Evolutionary conservation across 2,797 vertebrate genomes (phyloP), one percentile per base, ranked within the genome.

Genomic region (Champsocephalus esox): DNA sequence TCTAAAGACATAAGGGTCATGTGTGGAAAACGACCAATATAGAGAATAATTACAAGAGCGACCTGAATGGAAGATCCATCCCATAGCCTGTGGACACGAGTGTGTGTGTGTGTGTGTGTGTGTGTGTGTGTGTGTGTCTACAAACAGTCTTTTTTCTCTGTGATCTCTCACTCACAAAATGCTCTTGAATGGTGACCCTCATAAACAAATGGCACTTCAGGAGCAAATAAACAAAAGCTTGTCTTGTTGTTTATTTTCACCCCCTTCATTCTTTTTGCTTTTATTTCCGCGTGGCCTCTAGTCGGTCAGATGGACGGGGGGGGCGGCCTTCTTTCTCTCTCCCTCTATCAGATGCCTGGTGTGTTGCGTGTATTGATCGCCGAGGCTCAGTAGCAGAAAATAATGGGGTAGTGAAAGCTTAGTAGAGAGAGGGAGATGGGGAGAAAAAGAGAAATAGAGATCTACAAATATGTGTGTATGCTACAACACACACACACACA

Each of bases 281-380:
- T 85, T 62, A 75, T 85, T 66, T 79, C 55, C 77, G 55, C 16
- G 41, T 77, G 80, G 81, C 77, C 83, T 83, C 63, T 74, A 80
- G 70, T 87, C 68, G 50, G 69, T 81, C 75, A 12, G 73, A 49
- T 61, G 64, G 62, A 45, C 16, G 70, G 52, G 10, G 61, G 45
- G 65, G 44, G 43, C 0, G 50, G 63, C 9, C 51, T 67, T 73
- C 70, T 64, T 55, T 49, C 48, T 64, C 69, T 61, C 64, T 84
- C 77, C 72, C 75, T 81, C 78, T 79, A 88, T 95, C 95, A 94
- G 89, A 95, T 90, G 92, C 79, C 91, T 87, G 88, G 95, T 94
- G 94, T 92, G 94, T 94, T 92, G 93, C 89, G 92, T 80, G 89
- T 97, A 96, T 96, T 95, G 96, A 97, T 97, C 94, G 93, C 92